Conservation (phyloP, 2,888 invertebrate species). For the Hyalella azteca region DNA sequence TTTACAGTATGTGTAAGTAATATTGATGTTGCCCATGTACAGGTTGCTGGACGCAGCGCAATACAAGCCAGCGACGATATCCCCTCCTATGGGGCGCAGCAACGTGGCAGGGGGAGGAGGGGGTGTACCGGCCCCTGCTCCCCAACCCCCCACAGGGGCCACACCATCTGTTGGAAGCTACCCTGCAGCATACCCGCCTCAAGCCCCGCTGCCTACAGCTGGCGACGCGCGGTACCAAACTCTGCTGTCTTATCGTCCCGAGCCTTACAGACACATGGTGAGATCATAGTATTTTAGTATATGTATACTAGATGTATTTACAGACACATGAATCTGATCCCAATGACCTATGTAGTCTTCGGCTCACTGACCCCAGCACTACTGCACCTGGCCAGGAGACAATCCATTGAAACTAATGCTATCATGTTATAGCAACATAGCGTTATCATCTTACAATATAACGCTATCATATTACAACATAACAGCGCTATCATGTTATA, state of each 20-base stretch:
- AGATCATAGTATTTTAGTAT: no score
- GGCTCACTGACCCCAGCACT: no score
- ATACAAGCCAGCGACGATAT: conserved; percentile 23
- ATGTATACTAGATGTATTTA: no score
- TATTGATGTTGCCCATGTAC: neutral
- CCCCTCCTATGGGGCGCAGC: conserved; percentile 25
- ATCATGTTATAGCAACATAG: no score
- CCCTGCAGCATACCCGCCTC: conserved; percentile 24
- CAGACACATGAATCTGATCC: no score
- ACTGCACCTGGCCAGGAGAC: no score
- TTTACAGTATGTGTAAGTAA: no score
- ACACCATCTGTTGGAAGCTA: conserved; percentile 17
- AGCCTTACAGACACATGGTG: neutral
- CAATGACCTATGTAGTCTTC: no score
- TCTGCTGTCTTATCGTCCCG: neutral
- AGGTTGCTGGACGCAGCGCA: conserved; percentile 7
- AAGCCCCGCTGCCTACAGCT: neutral
- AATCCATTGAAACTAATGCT: no score
- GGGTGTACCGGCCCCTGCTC: conserved; percentile 27
- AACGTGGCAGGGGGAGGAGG: conserved; percentile 6
- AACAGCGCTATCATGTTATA: no score
- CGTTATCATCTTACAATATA: no score
- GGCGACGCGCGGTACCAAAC: conserved; percentile 34
- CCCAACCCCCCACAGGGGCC: conserved; percentile 15
- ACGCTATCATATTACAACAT: no score